Evolutionary conservation across 2,888 invertebrate genomes (phyloP).

Genomic region (Leucophenga maculata): DNA sequence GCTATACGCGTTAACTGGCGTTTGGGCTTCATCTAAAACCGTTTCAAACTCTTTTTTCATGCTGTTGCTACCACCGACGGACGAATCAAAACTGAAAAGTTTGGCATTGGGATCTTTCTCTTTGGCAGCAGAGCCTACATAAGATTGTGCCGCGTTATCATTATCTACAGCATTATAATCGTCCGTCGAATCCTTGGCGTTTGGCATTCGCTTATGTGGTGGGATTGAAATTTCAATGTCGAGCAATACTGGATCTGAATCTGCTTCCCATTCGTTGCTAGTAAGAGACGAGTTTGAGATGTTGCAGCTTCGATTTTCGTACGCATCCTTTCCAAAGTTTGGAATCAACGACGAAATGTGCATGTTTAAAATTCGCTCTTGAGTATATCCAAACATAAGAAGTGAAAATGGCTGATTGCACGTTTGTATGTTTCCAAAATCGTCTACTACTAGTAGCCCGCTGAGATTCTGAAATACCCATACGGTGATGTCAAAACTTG

Average conservation of each 20-base stretch:
- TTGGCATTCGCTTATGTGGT: conserved; percentile 29
- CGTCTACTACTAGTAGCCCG: conserved; percentile 78
- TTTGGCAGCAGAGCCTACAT: background rate
- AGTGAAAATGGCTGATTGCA: conserved; percentile 80
- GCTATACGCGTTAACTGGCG: conserved; percentile 38
- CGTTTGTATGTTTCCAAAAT: conserved; percentile 77
- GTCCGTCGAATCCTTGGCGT: conserved; percentile 14
- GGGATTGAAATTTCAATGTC: conserved; percentile 42
- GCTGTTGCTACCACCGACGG: background rate
- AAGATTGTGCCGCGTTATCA: background rate
- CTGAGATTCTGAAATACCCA: conserved; percentile 79
- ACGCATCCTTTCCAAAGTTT: conserved; percentile 76
- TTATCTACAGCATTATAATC: background rate
- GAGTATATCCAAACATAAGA: conserved; percentile 76
- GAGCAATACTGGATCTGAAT: conserved; percentile 52
- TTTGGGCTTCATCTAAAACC: conserved; percentile 36
- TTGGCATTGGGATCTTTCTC: background rate
- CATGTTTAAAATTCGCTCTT: conserved; percentile 76
- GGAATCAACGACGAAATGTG: conserved; percentile 76
- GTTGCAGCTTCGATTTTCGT: conserved; percentile 73
- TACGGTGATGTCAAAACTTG: conserved; percentile 50
- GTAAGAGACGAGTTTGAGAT: conserved; percentile 76
- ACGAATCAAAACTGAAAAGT: background rate
- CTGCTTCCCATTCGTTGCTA: conserved; percentile 73
- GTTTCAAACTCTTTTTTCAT: conserved; percentile 19